Conservation (phyloP, 2,888 invertebrate species). For the Eueremaeus valkanovi region DNA sequence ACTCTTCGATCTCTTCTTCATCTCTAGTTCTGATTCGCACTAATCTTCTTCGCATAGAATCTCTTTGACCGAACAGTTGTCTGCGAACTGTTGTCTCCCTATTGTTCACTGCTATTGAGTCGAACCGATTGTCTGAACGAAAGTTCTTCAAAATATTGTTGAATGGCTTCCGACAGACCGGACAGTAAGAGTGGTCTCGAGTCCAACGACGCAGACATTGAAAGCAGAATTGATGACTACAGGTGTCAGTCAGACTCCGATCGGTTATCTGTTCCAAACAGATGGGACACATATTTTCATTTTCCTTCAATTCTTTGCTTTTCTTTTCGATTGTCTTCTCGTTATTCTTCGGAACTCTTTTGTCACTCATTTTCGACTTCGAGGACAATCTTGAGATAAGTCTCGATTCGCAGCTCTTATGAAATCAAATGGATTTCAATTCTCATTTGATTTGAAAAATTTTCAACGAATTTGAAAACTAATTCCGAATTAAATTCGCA, state of each 20-base stretch:
- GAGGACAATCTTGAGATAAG: too few relatives aligned
- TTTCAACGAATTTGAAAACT: too few relatives aligned
- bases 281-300: not conserved
- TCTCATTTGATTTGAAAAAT: too few relatives aligned
- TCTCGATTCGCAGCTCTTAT: too few relatives aligned
- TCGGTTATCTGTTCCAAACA: not conserved
- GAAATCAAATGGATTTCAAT: too few relatives aligned
- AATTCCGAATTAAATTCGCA: too few relatives aligned
- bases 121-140: not conserved
- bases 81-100: not conserved
- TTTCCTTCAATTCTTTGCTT: too few relatives aligned
- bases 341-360: too few relatives aligned
- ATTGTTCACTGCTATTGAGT: not conserved
- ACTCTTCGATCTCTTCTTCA: not conserved
- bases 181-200: not conserved
- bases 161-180: not conserved
- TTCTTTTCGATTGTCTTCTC: too few relatives aligned
- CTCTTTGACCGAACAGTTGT: not conserved
- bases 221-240: not conserved
- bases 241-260: not conserved
- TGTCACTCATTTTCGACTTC: too few relatives aligned
- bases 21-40: not conserved
- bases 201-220: not conserved
- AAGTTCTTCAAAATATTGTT: not conserved
- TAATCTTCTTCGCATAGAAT: not conserved